Evolutionary conservation across 2,888 invertebrate genomes (phyloP).

Genomic region (Mythimna ferrago): DNA sequence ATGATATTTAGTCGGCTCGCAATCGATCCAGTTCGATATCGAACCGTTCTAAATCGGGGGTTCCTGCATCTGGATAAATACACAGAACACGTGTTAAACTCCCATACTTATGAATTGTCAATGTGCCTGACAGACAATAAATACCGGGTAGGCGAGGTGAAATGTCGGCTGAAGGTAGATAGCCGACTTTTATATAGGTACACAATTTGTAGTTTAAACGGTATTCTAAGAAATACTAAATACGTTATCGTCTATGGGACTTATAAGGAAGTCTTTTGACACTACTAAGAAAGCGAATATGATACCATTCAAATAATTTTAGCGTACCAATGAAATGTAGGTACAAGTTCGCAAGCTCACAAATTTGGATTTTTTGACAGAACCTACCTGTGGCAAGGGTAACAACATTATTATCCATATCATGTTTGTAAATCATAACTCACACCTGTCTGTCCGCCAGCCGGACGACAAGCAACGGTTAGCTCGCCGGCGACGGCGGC

Average conservation of each 20-base stretch:
- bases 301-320: neutral
- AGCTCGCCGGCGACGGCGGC: no score
- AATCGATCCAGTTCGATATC: slow-evolving; percentile 18
- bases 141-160: neutral
- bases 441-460: no score
- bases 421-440: neutral
- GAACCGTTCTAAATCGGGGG: slow-evolving; percentile 8
- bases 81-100: slow-evolving; percentile 23
- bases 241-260: no score
- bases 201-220: neutral
- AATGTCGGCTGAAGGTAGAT: neutral
- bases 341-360: neutral
- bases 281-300: no score
- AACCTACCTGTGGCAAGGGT: no score
- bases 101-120: slow-evolving; percentile 39
- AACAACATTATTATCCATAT: neutral
- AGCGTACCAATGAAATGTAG: neutral
- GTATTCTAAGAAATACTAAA: no score
- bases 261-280: no score
- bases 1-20: neutral
- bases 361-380: neutral
- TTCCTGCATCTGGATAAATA: slow-evolving; percentile 29
- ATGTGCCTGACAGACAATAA: slow-evolving; percentile 1
- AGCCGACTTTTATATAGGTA: neutral
- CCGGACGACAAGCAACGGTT: no score